Evolutionary conservation across 2,797 vertebrate species (phyloP).

Genomic region (Stomatorhinus walkeri): DNA sequence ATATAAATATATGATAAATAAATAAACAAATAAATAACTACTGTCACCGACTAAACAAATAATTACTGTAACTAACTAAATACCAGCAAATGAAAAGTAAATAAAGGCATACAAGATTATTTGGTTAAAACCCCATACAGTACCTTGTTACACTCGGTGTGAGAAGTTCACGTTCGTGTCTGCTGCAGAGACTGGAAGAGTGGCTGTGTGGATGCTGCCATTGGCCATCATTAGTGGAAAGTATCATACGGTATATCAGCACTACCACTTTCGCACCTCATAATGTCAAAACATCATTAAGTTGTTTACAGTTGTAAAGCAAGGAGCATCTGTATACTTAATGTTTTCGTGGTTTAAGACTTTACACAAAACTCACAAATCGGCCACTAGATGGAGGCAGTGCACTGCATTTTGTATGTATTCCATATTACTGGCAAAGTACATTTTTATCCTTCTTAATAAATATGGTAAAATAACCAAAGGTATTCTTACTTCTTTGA

Average conservation of each 20-base stretch:
- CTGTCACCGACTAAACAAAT: background rate
- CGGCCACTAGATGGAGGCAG: constrained; percentile 22
- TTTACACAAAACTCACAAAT: background rate
- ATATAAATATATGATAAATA: background rate
- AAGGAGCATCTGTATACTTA: background rate
- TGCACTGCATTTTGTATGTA: background rate
- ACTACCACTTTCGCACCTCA: background rate
- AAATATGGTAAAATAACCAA: background rate
- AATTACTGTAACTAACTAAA: background rate
- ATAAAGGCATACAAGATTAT: background rate
- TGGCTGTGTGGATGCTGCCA: background rate
- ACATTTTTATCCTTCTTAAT: background rate
- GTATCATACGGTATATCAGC: background rate
- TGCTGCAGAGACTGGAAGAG: background rate
- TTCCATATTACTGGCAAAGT: background rate
- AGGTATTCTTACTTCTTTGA: background rate
- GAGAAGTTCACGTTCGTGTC: background rate
- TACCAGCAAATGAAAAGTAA: background rate
- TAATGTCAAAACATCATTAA: background rate
- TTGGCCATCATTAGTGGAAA: background rate
- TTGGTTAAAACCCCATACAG: background rate
- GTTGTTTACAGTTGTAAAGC: background rate
- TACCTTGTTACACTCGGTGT: background rate
- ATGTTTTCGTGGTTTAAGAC: background rate
- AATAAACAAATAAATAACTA: background rate